Evolutionary conservation across 1,140 invertebrate species (phyloP), one percentile per base, ranked within the genome.

Genomic region (Drosophila kepulauana): DNA sequence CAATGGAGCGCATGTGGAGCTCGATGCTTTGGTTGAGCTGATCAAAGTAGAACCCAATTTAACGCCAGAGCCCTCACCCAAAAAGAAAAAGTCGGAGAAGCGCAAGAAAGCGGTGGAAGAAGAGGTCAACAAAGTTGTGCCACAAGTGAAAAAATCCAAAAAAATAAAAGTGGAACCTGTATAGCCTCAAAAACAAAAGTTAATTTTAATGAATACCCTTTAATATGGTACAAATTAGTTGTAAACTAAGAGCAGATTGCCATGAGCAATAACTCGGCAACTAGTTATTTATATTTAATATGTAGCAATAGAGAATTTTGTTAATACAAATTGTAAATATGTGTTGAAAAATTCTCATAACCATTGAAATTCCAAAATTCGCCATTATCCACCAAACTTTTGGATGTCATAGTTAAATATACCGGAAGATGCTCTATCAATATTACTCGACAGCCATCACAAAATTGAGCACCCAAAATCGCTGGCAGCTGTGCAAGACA

Each of bases 131-230:
- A 48, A 45, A 8, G 48, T 28, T 52, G 63, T 65, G n/a, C 28
- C 51, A 10, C 61, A 72, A 11, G 13, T 78, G 51, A 87, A 88
- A 67, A 89, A 89, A 89, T 28, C 66, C 1, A 89, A 81, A 69
- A 76, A 69, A 88, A 88, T 89, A 89, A 88, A 88, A 88, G 51
- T 16, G 6, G 84, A 88, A 61, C 84, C 81, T 7, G 30, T 89
- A 49, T 79, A 88, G 63, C 38, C 28, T 68, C 54, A 62, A 78
- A 73, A 38, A 38, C 10, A 20, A 8, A 28, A 45, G 20, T 46
- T 49, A 43, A 61, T 70, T 69, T 66, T 41, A 28, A 43, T 15
- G 49, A 51, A 46, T 72, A 16, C 56, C 16, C 30, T 11, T 11
- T n/a, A 46, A 28, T 25, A 25, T 61, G 74, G 67, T 82, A 71